Percentiles rank a stretch among this genome's conserved stretches.
These are phyloP conservation scores for Tokudaia tokunoshimensis DNA, from an alignment of 2,797 vertebrate species.

Conservation along the genomic window DNA sequence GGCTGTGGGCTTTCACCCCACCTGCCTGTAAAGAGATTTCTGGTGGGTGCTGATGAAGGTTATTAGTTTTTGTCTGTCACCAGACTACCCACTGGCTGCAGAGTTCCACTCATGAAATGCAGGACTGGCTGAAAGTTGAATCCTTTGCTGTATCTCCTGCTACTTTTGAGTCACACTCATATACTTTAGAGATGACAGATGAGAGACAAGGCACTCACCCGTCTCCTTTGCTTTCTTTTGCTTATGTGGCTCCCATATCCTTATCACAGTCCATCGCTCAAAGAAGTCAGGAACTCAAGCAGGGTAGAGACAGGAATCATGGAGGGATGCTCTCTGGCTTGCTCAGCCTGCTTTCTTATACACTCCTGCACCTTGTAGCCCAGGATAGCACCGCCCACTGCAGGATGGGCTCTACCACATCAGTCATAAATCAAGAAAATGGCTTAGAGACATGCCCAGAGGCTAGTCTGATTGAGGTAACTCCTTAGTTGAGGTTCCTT, in stretches of 20 bases:
- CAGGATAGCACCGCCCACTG: not conserved
- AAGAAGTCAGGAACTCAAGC: not conserved
- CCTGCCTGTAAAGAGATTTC: not conserved
- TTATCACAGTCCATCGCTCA: not conserved
- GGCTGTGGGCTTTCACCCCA: not conserved
- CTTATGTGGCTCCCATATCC: no score
- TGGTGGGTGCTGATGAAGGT: not conserved
- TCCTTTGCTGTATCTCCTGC: not conserved
- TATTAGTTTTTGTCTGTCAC: not conserved
- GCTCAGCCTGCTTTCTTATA: not conserved
- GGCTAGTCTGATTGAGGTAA: not conserved
- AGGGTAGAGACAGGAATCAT: not conserved
- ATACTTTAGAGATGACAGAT: slow-evolving; percentile 21
- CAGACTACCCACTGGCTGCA: not conserved
- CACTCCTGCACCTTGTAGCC: not conserved
- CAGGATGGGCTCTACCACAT: not conserved
- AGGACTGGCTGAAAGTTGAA: not conserved
- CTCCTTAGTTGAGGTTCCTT: not conserved
- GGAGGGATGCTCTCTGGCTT: not conserved
- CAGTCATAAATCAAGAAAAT: not conserved
- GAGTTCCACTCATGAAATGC: slow-evolving; percentile 7
- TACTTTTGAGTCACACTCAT: slow-evolving; percentile 3
- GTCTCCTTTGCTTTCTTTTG: not conserved
- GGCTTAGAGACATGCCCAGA: not conserved
- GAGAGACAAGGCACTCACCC: not conserved